These are phyloP conservation scores for Hydrochoerus hydrochaeris DNA, from an alignment of 2,113 vertebrate genomes.

Conservation along the genomic window DNA sequence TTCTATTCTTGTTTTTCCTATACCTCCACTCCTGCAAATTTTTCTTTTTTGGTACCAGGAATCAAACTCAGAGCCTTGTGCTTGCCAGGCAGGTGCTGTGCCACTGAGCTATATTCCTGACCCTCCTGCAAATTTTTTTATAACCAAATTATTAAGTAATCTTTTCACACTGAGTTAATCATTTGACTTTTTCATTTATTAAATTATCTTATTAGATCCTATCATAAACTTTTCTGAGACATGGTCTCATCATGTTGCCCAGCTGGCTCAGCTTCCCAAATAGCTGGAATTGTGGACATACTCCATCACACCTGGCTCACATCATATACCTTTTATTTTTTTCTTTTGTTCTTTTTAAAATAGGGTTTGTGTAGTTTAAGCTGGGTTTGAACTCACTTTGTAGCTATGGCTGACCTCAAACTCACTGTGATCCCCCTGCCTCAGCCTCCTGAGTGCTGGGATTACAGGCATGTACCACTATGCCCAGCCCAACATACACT, in stretches of 20 bases:
- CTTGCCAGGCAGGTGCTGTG: too few relatives aligned
- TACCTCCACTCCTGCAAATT: background rate
- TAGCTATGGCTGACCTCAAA: background rate
- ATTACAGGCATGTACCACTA: background rate
- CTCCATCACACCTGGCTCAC: background rate
- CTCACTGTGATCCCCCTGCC: background rate
- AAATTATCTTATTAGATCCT: background rate
- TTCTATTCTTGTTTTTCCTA: background rate
- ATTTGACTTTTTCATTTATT: slow-evolving; percentile 29
- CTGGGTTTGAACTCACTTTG: background rate
- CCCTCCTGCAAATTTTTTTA: background rate
- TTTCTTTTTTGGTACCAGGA: too few relatives aligned
- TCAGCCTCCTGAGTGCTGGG: background rate
- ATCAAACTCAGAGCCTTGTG: too few relatives aligned
- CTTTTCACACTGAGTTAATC: background rate
- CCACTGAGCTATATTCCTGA: too few relatives aligned
- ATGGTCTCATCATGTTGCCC: background rate
- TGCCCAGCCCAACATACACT: background rate
- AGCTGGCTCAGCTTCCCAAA: background rate
- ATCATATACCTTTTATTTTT: background rate
- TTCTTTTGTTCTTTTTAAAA: background rate
- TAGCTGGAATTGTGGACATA: background rate
- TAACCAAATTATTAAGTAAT: slow-evolving; percentile 31
- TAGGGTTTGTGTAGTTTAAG: background rate
- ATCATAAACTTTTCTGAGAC: background rate